A percentile compares a stretch with the other conserved stretches of the same genome.
Conservation (phyloP, 2,888 invertebrate genomes). For the Hirtodrosophila histrioides region DNA sequence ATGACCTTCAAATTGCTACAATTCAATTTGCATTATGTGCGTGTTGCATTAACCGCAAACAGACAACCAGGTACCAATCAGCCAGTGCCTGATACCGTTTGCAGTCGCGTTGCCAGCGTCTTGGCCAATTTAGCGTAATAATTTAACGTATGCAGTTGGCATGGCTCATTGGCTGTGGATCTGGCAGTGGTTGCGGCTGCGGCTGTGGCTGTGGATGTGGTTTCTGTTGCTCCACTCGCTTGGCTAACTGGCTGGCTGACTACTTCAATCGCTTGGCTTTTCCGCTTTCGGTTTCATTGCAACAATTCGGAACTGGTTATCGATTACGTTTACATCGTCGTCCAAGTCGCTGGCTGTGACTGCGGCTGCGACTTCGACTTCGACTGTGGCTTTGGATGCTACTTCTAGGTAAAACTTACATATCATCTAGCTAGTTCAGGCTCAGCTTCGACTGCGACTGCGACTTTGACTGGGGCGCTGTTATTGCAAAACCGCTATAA, state of each 20-base stretch:
- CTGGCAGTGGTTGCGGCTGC: conserved; percentile 1
- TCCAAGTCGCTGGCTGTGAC: conserved; percentile 20
- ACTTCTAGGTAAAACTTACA: conserved; percentile 73
- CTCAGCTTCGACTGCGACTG: conserved; percentile 18
- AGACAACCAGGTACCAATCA: conserved; percentile 19
- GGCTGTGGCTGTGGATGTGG: conserved; percentile 5
- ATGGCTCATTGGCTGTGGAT: conserved; percentile 61
- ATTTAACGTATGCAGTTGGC: conserved; percentile 72
- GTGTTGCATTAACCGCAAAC: conserved; percentile 22
- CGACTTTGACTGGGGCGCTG: conserved; percentile 50
- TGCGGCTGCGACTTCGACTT: conserved; percentile 8
- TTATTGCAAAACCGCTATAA: conserved; percentile 77
- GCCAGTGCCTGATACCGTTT: conserved; percentile 35
- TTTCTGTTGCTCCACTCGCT: conserved; percentile 44
- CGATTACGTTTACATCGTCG: conserved; percentile 72
- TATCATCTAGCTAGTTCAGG: conserved; percentile 62
- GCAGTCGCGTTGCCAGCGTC: conserved; percentile 37
- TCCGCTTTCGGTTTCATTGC: conserved; percentile 81
- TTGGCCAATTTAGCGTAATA: conserved; percentile 75
- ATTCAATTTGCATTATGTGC: conserved; percentile 64
- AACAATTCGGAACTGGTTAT: conserved; percentile 80
- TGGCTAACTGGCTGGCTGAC: conserved; percentile 47
- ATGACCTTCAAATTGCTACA: conserved; percentile 74
- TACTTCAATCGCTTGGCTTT: conserved; percentile 66
- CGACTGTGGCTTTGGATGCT: conserved; percentile 15